phyloP scores from a whole-genome alignment of 2,888 invertebrate species.

The Tuta absoluta region DNA sequence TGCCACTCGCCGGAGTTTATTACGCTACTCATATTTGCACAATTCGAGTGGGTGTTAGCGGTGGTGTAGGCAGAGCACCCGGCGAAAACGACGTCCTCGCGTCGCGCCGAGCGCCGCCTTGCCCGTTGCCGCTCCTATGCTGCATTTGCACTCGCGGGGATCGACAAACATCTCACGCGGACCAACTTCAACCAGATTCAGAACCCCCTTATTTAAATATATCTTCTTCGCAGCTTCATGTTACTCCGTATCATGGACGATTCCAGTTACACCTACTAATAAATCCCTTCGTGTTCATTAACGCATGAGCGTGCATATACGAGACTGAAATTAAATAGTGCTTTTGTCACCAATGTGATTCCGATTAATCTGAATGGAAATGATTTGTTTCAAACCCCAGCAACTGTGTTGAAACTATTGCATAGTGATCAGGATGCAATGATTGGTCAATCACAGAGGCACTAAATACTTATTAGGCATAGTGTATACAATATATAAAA shows the following conservation, averaged over 20 bases:
- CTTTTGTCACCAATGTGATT: constrained; percentile 6
- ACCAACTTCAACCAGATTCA: constrained; percentile 13
- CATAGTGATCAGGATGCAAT: background rate
- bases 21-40: constrained; percentile 77
- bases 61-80: constrained; percentile 48
- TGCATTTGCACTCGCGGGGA: constrained; percentile 21
- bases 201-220: constrained; percentile 8
- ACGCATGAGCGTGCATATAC: constrained; percentile 6
- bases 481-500: no score
- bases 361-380: constrained; percentile 10
- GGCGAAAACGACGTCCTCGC: constrained; percentile 20
- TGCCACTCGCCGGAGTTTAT: constrained; percentile 70
- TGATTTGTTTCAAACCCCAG: background rate
- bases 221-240: constrained; percentile 1
- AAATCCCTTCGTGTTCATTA: constrained; percentile 6
- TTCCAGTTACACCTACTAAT: background rate
- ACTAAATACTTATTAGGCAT: no score
- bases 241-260: background rate
- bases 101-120: background rate
- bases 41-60: constrained; percentile 69
- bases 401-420: constrained; percentile 1
- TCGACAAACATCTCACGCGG: constrained; percentile 17
- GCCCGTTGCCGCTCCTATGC: background rate
- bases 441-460: background rate
- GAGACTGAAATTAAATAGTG: constrained; percentile 1